Base-by-base conservation (phyloP, 2,113 vertebrate species). In the Cyanistes caeruleus region DNA sequence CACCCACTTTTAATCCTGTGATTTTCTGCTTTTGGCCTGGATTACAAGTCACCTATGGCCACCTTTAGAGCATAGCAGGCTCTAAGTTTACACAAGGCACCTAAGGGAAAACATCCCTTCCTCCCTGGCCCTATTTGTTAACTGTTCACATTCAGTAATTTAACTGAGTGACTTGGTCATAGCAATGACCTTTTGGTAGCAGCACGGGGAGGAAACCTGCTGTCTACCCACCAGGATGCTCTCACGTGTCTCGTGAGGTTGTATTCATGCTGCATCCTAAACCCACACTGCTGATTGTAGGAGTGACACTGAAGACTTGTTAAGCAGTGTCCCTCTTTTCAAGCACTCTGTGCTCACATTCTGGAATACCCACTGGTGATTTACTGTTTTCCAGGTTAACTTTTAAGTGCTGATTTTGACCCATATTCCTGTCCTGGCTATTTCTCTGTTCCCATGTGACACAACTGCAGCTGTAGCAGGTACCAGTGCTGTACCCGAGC, bases 1-100 rank as follows among this genome's bases (percentile, higher is more conserved):
- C 94, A 96, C 93, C 86, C 90, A 95, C 86, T 96, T 95, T 70
- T 87, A 96, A 95, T 90, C 72, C 88, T 89, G 76, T 83, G 60
- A 92, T 97, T 96, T 93, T 92, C 83, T 87, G 87, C 85, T 68
- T 91, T 93, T 87, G 87, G 80, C 90, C 88, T 80, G 91, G 87
- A 90, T 94, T 97, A 95, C 69, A 83, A 89, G 93, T 96, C 96
- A 94, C 94, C 93, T 96, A 60, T 83, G 64, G 64, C 90, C 88
- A 89, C 84, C 87, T 95, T 89, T 62, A 44, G 60, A 7, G 15
- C 0, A 0, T 60, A 65, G 79, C 73, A 44, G 62, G 52, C 86
- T 90, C 41, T 39, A 85, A 68, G 92, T 90, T 92, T 89, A 92
- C 84, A 77, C 64, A 81, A 73, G 85, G 39, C 19, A 67, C 67